phyloP scores from a whole-genome alignment of 2,113 vertebrate genomes.

The Corythornis madagascariensis region DNA sequence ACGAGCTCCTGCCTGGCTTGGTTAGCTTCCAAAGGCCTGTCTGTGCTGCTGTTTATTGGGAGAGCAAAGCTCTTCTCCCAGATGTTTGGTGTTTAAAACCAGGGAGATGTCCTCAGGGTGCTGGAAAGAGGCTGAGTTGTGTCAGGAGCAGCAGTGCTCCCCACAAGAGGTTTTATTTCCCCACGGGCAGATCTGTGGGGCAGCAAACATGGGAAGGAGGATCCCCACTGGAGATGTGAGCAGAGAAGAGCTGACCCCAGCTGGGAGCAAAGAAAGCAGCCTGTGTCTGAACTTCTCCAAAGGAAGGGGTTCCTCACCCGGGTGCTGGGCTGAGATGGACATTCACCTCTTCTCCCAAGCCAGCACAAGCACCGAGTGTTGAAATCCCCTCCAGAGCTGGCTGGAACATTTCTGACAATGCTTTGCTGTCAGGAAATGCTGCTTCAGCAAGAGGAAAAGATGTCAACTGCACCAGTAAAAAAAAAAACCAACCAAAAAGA shows the following conservation, averaged over 20 bases:
- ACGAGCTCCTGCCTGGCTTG: neutral
- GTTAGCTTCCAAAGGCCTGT: neutral
- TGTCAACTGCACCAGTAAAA: slow-evolving; percentile 30
- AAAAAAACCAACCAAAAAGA: neutral
- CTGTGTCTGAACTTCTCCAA: neutral
- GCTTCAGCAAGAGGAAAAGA: slow-evolving; percentile 63
- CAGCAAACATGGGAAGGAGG: neutral
- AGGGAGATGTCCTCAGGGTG: neutral
- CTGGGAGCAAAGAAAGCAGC: neutral
- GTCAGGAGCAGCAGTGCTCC: neutral
- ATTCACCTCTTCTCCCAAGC: neutral
- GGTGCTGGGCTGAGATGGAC: neutral
- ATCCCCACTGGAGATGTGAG: neutral
- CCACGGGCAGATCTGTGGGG: neutral
- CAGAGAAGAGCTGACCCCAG: neutral
- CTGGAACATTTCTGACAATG: slow-evolving; percentile 55
- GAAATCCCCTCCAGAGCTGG: slow-evolving; percentile 37
- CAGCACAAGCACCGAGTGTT: neutral
- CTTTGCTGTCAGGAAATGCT: slow-evolving; percentile 51
- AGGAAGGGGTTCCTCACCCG: neutral
- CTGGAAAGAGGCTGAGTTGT: neutral
- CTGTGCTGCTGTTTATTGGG: neutral
- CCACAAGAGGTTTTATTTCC: neutral
- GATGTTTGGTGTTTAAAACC: slow-evolving; percentile 16
- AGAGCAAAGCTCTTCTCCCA: neutral